Evolutionary conservation across 2,797 vertebrate species (phyloP).

Genomic region (Gadopsis marmoratus): DNA sequence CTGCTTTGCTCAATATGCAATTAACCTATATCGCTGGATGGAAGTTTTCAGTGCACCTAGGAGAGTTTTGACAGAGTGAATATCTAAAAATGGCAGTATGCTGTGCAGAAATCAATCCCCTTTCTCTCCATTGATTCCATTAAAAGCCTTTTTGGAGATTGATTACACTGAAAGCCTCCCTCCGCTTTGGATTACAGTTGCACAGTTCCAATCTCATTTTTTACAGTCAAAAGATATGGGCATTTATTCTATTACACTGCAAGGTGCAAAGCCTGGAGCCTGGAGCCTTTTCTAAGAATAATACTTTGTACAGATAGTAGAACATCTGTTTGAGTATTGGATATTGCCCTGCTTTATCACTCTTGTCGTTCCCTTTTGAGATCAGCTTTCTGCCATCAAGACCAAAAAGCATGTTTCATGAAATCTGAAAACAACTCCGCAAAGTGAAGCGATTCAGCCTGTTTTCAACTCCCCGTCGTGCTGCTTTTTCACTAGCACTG

Average conservation of each 20-base stretch:
- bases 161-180: constrained; percentile 85
- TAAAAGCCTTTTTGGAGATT: constrained; percentile 88
- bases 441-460: constrained; percentile 21
- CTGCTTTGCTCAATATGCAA: constrained; percentile 80
- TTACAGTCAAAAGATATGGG: constrained; percentile 75
- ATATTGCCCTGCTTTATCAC: constrained; percentile 69
- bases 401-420: constrained; percentile 60
- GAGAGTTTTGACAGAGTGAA: constrained; percentile 81
- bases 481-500: constrained; percentile 6
- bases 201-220: constrained; percentile 76
- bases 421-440: constrained; percentile 48
- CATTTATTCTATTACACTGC: constrained; percentile 80
- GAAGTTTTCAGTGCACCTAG: constrained; percentile 73
- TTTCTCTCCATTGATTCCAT: constrained; percentile 86
- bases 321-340: constrained; percentile 67
- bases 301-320: constrained; percentile 67
- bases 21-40: constrained; percentile 81
- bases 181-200: constrained; percentile 81
- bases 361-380: constrained; percentile 66
- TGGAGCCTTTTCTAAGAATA: constrained; percentile 67
- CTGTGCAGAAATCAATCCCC: constrained; percentile 83
- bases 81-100: constrained; percentile 82
- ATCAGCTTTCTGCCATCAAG: constrained; percentile 65
- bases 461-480: constrained; percentile 19
- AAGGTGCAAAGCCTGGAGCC: constrained; percentile 73